A percentile compares a stretch with the other conserved stretches of the same genome.
These are phyloP conservation scores for Penaeus monodon DNA, from an alignment of 2,888 invertebrate species.

Conservation along the genomic window DNA sequence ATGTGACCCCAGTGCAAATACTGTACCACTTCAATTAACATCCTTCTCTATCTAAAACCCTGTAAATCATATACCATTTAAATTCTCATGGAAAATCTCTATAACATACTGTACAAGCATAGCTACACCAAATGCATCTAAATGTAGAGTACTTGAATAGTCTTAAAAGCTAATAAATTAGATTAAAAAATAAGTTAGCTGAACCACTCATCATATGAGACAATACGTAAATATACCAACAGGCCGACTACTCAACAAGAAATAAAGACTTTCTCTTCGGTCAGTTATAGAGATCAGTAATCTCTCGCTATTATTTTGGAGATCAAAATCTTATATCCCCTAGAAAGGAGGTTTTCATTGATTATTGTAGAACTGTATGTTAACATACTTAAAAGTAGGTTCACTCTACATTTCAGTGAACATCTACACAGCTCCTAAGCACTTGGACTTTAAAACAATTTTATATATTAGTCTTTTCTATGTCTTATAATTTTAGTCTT, in stretches of 20 bases:
- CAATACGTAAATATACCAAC: constrained; percentile 17
- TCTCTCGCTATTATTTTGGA: no score
- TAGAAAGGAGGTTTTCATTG: neutral
- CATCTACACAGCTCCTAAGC: no score
- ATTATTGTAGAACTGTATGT: no score
- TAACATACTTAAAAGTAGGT: no score
- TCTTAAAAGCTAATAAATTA: constrained; percentile 35
- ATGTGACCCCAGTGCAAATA: no score
- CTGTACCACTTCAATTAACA: neutral
- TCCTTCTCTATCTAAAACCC: neutral
- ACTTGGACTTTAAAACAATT: no score
- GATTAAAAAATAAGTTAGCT: constrained; percentile 26
- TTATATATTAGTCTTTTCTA: no score
- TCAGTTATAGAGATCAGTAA: no score
- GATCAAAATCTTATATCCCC: neutral
- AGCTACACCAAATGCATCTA: constrained; percentile 26
- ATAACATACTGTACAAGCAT: constrained; percentile 1
- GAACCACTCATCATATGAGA: constrained; percentile 15
- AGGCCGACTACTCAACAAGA: neutral
- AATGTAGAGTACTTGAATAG: neutral
- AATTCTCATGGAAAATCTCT: neutral
- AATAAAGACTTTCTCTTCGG: no score
- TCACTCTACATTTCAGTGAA: no score
- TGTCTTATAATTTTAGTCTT: no score
- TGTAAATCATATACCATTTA: neutral